phyloP scores from a whole-genome alignment of 2,888 invertebrate species.

The Lasioglossum zephyrum region DNA sequence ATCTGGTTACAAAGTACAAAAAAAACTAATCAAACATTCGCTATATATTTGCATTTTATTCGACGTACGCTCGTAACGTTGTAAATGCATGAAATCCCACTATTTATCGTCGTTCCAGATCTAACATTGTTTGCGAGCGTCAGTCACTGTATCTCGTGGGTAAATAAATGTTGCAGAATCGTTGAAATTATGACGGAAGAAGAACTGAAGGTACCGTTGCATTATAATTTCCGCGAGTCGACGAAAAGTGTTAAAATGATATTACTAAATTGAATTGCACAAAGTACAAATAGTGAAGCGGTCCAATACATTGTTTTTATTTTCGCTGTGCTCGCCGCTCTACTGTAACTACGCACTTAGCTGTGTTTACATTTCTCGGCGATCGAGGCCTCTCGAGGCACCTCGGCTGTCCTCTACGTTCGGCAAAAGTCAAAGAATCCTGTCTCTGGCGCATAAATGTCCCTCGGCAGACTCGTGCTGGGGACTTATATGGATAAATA shows the following conservation, averaged over 20 bases:
- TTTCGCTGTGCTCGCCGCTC: no score
- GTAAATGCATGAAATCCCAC: not conserved
- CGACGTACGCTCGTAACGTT: not conserved
- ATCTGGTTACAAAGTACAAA: not conserved
- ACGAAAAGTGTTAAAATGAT: not conserved
- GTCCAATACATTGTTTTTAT: no score
- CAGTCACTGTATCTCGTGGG: not conserved
- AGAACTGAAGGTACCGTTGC: not conserved
- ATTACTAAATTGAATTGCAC: not conserved
- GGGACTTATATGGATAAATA: no score
- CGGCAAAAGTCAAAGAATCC: no score
- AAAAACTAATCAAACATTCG: not conserved
- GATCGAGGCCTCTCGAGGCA: no score
- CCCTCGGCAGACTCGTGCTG: no score
- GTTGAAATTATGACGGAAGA: not conserved
- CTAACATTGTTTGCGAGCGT: not conserved
- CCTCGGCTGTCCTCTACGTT: no score
- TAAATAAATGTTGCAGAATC: not conserved
- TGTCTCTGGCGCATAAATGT: no score
- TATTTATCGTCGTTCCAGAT: constrained; percentile 4
- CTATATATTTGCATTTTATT: not conserved
- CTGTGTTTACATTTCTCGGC: no score
- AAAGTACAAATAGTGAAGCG: not conserved
- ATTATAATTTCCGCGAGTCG: no score
- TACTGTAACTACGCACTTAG: no score